Evolutionary conservation across 1,140 invertebrate species (phyloP).

Genomic region (Heliconius congener): DNA sequence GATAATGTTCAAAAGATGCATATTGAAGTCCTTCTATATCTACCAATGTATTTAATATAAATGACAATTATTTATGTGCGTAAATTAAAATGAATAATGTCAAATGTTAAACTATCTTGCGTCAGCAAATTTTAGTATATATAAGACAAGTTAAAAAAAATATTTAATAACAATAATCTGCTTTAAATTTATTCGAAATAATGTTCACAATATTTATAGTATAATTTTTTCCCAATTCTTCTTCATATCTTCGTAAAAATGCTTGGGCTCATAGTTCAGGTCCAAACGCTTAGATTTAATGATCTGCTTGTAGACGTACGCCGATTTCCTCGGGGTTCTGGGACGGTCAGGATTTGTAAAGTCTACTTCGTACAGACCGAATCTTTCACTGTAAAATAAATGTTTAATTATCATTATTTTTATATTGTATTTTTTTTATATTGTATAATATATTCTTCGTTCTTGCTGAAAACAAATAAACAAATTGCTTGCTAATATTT

Average conservation of each 20-base stretch:
- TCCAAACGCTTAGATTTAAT: conserved; percentile 77
- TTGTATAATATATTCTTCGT: too few species aligned
- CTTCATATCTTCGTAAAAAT: background rate
- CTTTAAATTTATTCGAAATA: background rate
- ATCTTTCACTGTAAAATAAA: conserved; percentile 83
- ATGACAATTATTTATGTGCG: too few species aligned
- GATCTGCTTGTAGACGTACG: conserved; percentile 82
- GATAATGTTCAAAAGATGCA: too few species aligned
- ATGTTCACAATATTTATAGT: background rate
- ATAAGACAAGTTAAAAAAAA: background rate
- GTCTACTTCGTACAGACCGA: conserved; percentile 88
- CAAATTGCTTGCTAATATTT: too few species aligned
- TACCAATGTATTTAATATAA: too few species aligned
- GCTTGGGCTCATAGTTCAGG: conserved; percentile 57
- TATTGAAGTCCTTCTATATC: too few species aligned
- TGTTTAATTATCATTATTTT: background rate
- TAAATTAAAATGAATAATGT: too few species aligned
- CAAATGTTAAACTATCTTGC: too few species aligned
- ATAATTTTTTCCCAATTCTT: background rate
- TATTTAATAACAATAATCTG: background rate
- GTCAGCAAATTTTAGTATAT: background rate
- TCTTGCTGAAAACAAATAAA: too few species aligned
- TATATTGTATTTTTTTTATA: background rate
- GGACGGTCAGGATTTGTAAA: conserved; percentile 84
- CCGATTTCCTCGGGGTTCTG: conserved; percentile 86